Conservation (phyloP, 2,888 invertebrate genomes). For the Apodemia duryi region DNA sequence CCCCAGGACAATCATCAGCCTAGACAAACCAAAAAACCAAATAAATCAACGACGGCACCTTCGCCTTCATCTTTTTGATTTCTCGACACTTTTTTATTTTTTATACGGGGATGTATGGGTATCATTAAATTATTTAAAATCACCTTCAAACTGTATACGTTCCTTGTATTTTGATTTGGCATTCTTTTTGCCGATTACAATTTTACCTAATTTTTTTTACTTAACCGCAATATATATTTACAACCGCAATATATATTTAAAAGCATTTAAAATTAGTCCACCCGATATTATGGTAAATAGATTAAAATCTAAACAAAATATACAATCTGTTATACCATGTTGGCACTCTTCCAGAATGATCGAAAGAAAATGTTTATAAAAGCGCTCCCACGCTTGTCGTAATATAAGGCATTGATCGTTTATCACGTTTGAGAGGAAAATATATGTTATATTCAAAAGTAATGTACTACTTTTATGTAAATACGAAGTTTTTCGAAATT, state of each 20-base stretch:
- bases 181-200: no score
- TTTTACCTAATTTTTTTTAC: no score
- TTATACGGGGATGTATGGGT: no score
- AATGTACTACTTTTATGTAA: neutral
- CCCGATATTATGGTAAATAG: neutral
- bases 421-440: conserved; percentile 31
- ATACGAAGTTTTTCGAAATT: neutral
- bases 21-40: no score
- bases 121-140: no score
- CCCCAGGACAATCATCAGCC: no score
- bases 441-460: conserved; percentile 19
- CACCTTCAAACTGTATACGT: no score
- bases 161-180: no score
- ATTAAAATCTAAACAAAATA: conserved; percentile 13
- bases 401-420: conserved; percentile 32
- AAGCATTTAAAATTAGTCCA: conserved; percentile 6
- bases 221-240: no score
- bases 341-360: conserved; percentile 36
- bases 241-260: neutral
- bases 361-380: conserved; percentile 38
- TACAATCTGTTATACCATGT: conserved; percentile 18
- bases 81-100: no score
- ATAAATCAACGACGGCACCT: no score
- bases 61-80: no score
- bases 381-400: conserved; percentile 33